Base-by-base conservation (phyloP, 2,113 vertebrate genomes). In the Sturnus vulgaris region DNA sequence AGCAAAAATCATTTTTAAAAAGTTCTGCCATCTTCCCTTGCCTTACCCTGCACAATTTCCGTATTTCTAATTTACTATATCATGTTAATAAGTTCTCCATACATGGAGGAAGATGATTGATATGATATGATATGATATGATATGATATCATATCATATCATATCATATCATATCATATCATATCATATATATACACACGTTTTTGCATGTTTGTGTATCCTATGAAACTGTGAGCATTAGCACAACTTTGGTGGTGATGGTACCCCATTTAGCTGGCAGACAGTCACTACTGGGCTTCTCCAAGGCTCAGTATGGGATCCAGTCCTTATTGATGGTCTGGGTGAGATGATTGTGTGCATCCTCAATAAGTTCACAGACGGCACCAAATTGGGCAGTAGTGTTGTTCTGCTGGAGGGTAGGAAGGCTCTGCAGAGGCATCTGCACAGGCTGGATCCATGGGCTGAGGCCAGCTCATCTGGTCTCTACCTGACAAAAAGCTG, bases 331-430 rank as follows among this genome's bases (percentile, higher is more conserved):
- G 28, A 30, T 44, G 15, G 46, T 12, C 44, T 42, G 37, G 35
- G 35, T 21, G 14, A 68, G 23, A 66, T 11, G 7, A 46, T 23
- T 25, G 9, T 30, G 13, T 46, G 11, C 30, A 53, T 13, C 28
- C 20, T 39, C 39, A n/a, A 4, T 25, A 47, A 81, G 4, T 30
- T 66, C 39, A 52, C 28, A 46, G 33, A 39, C 7, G 44, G 20
- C 33, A 52, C 5, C 11, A 33, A n/a, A 3, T 0, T 40, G 46
- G 7, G 16, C 18, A 24, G 13, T 24, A 40, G 7, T 22, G 33
- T 7, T 52, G 15, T 12, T 53, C 53, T 40, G 12, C 33, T 46
- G 46, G 24, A 66, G 33, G 12, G 20, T 21, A 53, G 11, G 13
- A 82, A 59, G 24, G 39, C 6, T 68, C 30, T 75, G 20, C 53